A percentile compares a stretch with the other conserved stretches of the same genome.
phyloP scores from a whole-genome alignment of 2,797 vertebrate genomes.

The Dallia pectoralis region DNA sequence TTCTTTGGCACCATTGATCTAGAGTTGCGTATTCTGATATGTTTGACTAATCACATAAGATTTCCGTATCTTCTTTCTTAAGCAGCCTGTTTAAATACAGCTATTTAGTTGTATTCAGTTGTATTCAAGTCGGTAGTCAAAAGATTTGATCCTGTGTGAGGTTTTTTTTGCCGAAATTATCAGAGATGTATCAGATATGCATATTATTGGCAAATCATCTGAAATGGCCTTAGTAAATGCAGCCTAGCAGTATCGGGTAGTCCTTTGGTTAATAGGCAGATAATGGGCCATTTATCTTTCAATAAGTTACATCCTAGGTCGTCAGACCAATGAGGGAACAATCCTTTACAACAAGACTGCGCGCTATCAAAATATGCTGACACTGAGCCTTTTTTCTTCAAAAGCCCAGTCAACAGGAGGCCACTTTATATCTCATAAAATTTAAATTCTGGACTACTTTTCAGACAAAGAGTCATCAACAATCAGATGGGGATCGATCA shows the following conservation, averaged over 20 bases:
- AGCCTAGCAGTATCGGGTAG: background rate
- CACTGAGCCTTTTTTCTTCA: background rate
- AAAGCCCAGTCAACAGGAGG: slow-evolving; percentile 1
- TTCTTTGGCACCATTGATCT: no score
- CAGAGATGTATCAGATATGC: background rate
- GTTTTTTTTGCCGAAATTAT: background rate
- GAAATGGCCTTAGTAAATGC: background rate
- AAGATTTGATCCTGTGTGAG: background rate
- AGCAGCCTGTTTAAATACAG: no score
- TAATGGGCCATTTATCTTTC: background rate
- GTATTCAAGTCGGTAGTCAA: background rate
- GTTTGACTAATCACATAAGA: no score
- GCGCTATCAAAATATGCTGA: background rate
- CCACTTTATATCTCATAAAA: background rate
- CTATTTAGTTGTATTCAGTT: background rate
- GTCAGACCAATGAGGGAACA: background rate
- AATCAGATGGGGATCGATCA: background rate
- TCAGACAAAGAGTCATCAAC: background rate
- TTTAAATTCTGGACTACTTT: slow-evolving; percentile 1
- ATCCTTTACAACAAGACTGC: background rate
- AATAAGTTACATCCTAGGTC: background rate
- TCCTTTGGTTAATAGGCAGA: no score
- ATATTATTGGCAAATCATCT: background rate
- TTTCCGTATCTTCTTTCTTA: no score
- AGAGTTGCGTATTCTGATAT: no score